Percentiles rank a stretch among this genome's conserved stretches.
Evolutionary conservation across 2,797 vertebrate species (phyloP).

Genomic region (Leptodactylus fallax): DNA sequence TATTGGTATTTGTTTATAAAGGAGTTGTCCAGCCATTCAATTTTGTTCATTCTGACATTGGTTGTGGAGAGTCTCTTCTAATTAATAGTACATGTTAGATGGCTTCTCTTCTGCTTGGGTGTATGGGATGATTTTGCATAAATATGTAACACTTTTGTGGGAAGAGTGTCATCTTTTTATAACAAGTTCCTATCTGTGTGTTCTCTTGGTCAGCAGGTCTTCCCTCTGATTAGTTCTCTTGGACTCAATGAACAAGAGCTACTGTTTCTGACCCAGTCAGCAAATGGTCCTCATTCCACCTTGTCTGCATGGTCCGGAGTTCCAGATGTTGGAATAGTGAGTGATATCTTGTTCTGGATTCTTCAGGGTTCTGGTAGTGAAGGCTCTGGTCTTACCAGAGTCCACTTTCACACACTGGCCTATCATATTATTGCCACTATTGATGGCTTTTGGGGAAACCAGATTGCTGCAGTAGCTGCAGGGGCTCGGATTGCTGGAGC

Average conservation of each 20-base stretch:
- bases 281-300: conserved; percentile 85
- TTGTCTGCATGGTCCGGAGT: conserved; percentile 84
- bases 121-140: not conserved
- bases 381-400: conserved; percentile 86
- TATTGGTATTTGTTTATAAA: too few species aligned
- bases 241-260: conserved; percentile 98
- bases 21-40: too few species aligned
- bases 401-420: conserved; percentile 96
- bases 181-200: not conserved
- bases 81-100: too few species aligned
- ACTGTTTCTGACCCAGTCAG: conserved; percentile 91
- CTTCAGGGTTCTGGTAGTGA: conserved; percentile 82
- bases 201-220: conserved; percentile 92
- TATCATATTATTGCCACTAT: conserved; percentile 93
- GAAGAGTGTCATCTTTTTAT: not conserved
- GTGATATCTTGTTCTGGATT: conserved; percentile 95
- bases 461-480: conserved; percentile 87
- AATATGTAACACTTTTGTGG: not conserved
- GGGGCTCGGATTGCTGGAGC: conserved; percentile 89
- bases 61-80: too few species aligned
- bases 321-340: conserved; percentile 88
- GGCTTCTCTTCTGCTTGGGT: too few species aligned
- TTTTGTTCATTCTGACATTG: too few species aligned
- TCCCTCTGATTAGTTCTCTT: conserved; percentile 91
- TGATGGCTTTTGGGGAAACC: conserved; percentile 93